These are phyloP conservation scores for Neotoma lepida DNA, from an alignment of 2,113 vertebrate species.

Conservation along the genomic window DNA sequence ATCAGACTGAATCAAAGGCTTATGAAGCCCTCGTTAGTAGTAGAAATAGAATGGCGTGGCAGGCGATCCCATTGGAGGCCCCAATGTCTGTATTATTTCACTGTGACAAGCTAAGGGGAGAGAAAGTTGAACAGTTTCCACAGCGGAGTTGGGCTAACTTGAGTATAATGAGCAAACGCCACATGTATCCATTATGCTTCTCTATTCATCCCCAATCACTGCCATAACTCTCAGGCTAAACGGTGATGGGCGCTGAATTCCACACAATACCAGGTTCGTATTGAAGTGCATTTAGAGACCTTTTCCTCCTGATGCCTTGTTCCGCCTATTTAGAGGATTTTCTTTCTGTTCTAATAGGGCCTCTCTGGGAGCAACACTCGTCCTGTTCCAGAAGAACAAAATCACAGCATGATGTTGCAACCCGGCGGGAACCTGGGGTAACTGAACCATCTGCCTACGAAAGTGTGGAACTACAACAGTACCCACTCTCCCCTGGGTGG, in stretches of 20 bases:
- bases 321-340: constrained; percentile 95
- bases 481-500: constrained; percentile 15
- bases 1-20: constrained; percentile 97
- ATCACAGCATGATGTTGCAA: constrained; percentile 89
- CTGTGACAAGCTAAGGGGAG: constrained; percentile 90
- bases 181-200: constrained; percentile 91
- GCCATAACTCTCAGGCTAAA: constrained; percentile 92
- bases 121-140: constrained; percentile 92
- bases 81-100: constrained; percentile 92
- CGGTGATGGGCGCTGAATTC: constrained; percentile 93
- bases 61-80: constrained; percentile 88
- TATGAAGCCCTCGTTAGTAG: constrained; percentile 97
- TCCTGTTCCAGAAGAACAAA: constrained; percentile 91
- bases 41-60: constrained; percentile 92
- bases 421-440: constrained; percentile 88
- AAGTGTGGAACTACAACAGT: constrained; percentile 65
- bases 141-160: constrained; percentile 90
- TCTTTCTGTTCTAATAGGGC: constrained; percentile 90
- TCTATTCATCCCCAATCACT: constrained; percentile 88
- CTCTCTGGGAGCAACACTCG: constrained; percentile 90
- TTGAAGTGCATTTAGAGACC: constrained; percentile 95
- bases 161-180: constrained; percentile 96
- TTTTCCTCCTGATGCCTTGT: constrained; percentile 89
- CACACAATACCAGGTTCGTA: constrained; percentile 88
- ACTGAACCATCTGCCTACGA: constrained; percentile 94